Evolutionary conservation across 2,113 vertebrate genomes (phyloP), one percentile per base, ranked within the genome.

Genomic region (Halichoeres trimaculatus): DNA sequence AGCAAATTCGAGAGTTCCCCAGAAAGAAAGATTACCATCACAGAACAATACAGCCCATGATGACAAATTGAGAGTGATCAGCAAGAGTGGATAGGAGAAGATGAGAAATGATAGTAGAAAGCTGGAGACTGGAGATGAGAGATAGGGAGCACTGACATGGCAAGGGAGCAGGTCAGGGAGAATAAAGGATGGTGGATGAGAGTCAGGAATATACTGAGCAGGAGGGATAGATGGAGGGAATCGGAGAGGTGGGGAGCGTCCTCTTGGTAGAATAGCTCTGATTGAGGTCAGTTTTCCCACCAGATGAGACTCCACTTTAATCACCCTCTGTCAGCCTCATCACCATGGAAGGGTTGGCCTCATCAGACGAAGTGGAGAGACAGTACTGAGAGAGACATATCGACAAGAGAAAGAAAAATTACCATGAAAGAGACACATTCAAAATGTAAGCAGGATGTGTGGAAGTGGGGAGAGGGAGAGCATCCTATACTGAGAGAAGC

Each of bases 241-340:
- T 57, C 54, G 51, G 50, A 80, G 70, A 75, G 61, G 62, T 70
- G 57, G 58, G 64, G 78, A 62, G 69, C 64, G 45, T 87, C 76
- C 79, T 85, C 79, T 70, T 84, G 83, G 68, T 83, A 75, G 87
- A 88, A 81, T 74, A 74, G 68, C 76, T 87, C 77, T 92, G 91
- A 92, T 91, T 92, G 91, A 89, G 91, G 91, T 92, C 91, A 90
- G 87, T 91, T 90, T 90, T 91, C 66, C 83, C 86, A 84, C 76
- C 83, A 88, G 88, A 88, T 88, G 86, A 90, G 87, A 85, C 83
- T 78, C 76, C 87, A 91, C 85, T 92, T 89, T 90, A 90, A 92
- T 92, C 91, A 91, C 87, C 84, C 88, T 74, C 70, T 61, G 81
- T 68, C 74, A 16, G 68, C 73, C 89, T 92, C 90, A 91, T 91